Base-by-base conservation (phyloP, 2,888 invertebrate species). In the Cheilosia vernalis region DNA sequence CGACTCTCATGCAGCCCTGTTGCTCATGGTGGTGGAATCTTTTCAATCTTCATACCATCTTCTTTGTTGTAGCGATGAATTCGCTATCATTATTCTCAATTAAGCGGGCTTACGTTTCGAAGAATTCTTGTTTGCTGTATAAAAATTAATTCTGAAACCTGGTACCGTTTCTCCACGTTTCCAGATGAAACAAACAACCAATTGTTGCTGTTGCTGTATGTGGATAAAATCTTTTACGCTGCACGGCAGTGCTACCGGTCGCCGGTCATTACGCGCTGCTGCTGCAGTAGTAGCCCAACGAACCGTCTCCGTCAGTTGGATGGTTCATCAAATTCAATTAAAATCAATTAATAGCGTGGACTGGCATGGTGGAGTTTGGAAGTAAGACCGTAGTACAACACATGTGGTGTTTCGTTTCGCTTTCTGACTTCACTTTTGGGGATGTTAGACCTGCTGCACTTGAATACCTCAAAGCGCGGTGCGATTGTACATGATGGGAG, bases 61-160 rank as follows among this genome's bases (percentile, higher is more conserved):
- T 30, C 70, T 49, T 74, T 64, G 74, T 84, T 74, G 70, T 44
- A 55, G 69, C 21, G 27, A 72, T 77, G 81, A 81, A 85, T 85
- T 85, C 66, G 81, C 81, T 85, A 72, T 85, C 85, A 85, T 85
- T 85, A 85, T 81, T 85, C 81, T 85, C 85, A 85, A 85, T 85
- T 85, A 85, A 85, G 85, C 81, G 85, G 85, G 85, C 51, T 66
- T 53, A 81, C 76, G 81, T 85, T 81, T 81, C 85, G 81, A 76
- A 61, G 81, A 81, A 81, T 80, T 81, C 61, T 55, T 67, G 30
- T 58, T 47, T 56, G 44, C 13, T 24, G 47, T 61, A 67, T 61
- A 69, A 84, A 79, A 84, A 84, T 78, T 73, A 69, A 78, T 78
- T 83, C 79, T n/a, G 67, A 83, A 79, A 79, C 74, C 84, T 76